Percentiles rank a stretch among this genome's conserved stretches.
Evolutionary conservation across 2,113 vertebrate genomes (phyloP).

Genomic region (Gadus macrocephalus): DNA sequence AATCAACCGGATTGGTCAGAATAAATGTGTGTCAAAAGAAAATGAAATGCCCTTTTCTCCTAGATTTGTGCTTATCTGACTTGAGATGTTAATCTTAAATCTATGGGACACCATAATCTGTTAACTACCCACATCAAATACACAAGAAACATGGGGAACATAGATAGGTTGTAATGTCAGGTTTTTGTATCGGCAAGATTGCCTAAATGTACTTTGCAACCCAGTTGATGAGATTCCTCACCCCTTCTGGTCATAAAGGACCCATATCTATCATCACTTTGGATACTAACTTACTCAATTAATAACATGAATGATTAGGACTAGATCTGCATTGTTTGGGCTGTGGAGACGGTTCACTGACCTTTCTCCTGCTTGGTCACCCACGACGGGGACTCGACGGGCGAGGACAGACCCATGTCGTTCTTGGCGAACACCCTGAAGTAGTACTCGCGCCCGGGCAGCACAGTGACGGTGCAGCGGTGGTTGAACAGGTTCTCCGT

Average conservation of each 20-base stretch:
- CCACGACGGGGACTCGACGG: constrained; percentile 78
- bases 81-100: too few relatives aligned
- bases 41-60: too few relatives aligned
- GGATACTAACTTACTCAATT: not conserved
- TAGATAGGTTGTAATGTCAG: too few relatives aligned
- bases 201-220: not conserved
- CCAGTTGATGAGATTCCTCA: not conserved
- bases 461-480: constrained; percentile 78
- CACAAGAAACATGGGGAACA: too few relatives aligned
- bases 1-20: too few relatives aligned
- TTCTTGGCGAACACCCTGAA: constrained; percentile 89
- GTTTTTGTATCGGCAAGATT: too few relatives aligned
- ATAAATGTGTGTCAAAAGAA: too few relatives aligned
- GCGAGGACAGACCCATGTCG: constrained; percentile 75
- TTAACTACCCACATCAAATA: too few relatives aligned
- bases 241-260: too few relatives aligned
- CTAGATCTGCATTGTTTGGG: not conserved
- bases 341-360: constrained; percentile 35
- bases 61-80: too few relatives aligned
- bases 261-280: not conserved
- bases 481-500: constrained; percentile 82
- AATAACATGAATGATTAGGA: not conserved
- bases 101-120: too few relatives aligned
- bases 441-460: constrained; percentile 81
- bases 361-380: constrained; percentile 66